Conservation (phyloP, 92 coral and sea anemone genomes). For the Chrysogorgia sp. region DNA sequence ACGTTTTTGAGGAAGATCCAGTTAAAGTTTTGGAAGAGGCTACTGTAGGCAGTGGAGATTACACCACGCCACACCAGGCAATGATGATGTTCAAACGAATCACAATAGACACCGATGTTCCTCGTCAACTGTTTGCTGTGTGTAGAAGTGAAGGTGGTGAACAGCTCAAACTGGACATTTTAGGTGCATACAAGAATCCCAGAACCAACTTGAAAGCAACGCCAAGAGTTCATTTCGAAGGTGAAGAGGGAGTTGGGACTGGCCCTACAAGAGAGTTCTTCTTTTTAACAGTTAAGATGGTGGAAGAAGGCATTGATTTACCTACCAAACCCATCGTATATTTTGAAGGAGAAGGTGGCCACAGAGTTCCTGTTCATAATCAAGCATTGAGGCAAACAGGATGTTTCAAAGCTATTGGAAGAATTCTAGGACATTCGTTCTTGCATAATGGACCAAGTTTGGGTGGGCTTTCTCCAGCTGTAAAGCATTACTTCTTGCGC, state of each 20-base stretch:
- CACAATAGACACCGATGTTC: constrained; percentile 6
- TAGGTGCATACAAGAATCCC: constrained; percentile 61
- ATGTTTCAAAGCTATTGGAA: constrained; percentile 54
- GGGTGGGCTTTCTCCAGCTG: constrained; percentile 54
- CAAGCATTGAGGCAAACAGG: constrained; percentile 59
- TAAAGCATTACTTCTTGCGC: constrained; percentile 53
- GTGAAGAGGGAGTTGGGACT: constrained; percentile 62
- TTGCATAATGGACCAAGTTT: constrained; percentile 65
- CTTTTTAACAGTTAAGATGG: constrained; percentile 49
- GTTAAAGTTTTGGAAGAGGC: background rate
- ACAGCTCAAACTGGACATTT: constrained; percentile 50
- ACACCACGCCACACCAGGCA: background rate
- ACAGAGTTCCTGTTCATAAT: constrained; percentile 56
- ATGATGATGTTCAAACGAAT: background rate
- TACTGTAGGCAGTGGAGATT: background rate
- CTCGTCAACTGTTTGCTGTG: constrained; percentile 47
- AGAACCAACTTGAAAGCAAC: constrained; percentile 40
- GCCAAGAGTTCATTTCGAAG: constrained; percentile 61
- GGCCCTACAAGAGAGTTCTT: constrained; percentile 52
- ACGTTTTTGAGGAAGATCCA: background rate
- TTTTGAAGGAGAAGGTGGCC: constrained; percentile 65
- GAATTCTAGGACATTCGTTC: constrained; percentile 62
- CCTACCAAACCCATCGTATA: constrained; percentile 54
- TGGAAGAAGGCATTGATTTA: constrained; percentile 56
- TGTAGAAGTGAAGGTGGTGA: constrained; percentile 49